Conservation (phyloP, 2,113 vertebrate genomes). For the Ia io region DNA sequence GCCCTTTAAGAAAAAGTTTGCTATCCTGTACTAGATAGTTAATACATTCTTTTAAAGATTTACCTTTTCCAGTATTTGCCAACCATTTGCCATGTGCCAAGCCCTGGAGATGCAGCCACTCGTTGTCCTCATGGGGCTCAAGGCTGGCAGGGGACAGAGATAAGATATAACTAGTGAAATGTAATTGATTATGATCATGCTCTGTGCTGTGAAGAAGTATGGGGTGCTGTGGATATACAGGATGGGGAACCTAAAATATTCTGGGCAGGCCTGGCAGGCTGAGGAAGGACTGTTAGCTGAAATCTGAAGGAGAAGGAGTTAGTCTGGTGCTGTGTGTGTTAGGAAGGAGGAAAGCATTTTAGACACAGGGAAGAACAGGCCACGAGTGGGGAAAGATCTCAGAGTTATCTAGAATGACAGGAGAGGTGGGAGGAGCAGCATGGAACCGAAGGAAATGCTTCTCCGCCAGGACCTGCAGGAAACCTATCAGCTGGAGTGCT, state of each 20-base stretch:
- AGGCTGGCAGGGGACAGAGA: background rate
- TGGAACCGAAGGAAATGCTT: background rate
- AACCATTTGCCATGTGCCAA: background rate
- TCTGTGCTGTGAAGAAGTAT: background rate
- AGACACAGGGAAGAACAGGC: background rate
- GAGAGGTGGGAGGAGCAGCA: too few species aligned
- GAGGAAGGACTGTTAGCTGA: background rate
- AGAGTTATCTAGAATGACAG: background rate
- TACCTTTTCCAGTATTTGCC: background rate
- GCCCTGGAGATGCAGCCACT: too few species aligned
- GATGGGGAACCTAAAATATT: fast-evolving
- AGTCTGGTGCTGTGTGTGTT: background rate
- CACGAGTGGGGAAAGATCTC: background rate
- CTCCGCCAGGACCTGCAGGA: background rate
- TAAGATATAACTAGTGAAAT: background rate
- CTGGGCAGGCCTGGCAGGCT: background rate
- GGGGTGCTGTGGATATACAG: background rate
- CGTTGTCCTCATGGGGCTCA: background rate
- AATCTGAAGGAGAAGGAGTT: background rate
- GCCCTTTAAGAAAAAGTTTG: background rate
- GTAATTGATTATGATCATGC: background rate
- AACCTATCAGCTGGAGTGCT: background rate
- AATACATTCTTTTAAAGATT: background rate
- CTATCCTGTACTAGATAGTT: background rate
- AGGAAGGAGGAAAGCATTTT: too few species aligned